Conservation (phyloP, 2,113 vertebrate species). For the Pungitius pungitius region DNA sequence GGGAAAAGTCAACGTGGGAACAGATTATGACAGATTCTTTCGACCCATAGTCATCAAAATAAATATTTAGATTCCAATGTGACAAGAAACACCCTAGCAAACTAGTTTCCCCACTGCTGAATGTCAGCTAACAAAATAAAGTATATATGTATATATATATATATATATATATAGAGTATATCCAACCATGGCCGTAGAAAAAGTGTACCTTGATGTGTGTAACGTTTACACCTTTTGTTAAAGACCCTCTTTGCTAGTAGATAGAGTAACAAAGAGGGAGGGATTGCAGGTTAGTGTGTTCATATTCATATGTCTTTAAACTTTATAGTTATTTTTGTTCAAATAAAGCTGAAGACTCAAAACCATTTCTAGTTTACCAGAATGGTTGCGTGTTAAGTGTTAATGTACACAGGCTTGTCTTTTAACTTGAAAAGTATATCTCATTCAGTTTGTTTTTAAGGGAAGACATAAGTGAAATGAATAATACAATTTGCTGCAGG, state of each 20-base stretch:
- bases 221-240: not conserved
- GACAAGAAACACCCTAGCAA: not conserved
- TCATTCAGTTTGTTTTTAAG: not conserved
- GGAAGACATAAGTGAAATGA: slow-evolving; percentile 31
- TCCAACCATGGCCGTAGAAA: not conserved
- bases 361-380: not conserved
- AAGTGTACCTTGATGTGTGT: not conserved
- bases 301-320: not conserved
- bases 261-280: not conserved
- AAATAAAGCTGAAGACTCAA: not conserved
- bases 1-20: not conserved
- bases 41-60: not conserved
- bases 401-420: not conserved
- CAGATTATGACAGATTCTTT: not conserved
- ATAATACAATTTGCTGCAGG: slow-evolving; percentile 3
- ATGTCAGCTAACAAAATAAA: not conserved
- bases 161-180: no score
- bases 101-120: not conserved
- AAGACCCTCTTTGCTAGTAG: not conserved
- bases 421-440: not conserved
- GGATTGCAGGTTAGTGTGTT: no score
- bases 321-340: not conserved
- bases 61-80: not conserved
- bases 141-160: not conserved
- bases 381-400: not conserved